Evolutionary conservation across 2,113 vertebrate species (phyloP), one percentile per base, ranked within the genome.

Genomic region (Poeciliopsis retropinna): DNA sequence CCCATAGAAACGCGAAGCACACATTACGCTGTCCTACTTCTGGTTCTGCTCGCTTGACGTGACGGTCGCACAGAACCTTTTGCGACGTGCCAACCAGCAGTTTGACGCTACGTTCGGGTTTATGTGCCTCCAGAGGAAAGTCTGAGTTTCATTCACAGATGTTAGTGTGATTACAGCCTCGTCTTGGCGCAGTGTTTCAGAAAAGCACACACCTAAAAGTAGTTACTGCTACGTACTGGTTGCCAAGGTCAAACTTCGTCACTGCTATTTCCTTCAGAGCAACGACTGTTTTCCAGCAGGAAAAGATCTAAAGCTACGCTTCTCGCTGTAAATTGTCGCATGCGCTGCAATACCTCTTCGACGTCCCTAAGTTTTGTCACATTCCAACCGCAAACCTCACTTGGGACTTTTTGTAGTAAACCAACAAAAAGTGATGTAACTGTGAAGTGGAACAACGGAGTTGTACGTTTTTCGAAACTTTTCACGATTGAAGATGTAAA

Each of bases 101-200:
- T 68, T 67, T 80, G 37, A 27, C 28, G 10, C 64, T 64, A 2
- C 11, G 51, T 57, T 57, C n/a, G 25, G 64, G 79, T 79, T 82
- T 75, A 13, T 82, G 76, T 67, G 75, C 79, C 67, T 78, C 72
- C 5, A 2, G 84, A 88, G 90, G 89, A 92, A 92, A 89, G 32
- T 91, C 62, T 89, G 83, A 88, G 67, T 79, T 68, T 60, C 62
- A 84, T 72, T 85, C 77, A 84, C 86, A 90, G 90, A 90, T 90
- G 91, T 86, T 88, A 73, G 79, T 80, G 80, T 0, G 60, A 90
- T 88, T 75, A 79, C 37, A 7, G 83, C 70, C 72, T 75, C 80
- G 68, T 87, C 80, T 83, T 75, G 60, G 65, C 51, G 82, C 80
- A 86, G 74, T 14, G 31, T 60, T 62, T 73, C 78, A 70, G 69